Evolutionary conservation across 2,888 invertebrate genomes (phyloP).

Genomic region (Melieria omissa): DNA sequence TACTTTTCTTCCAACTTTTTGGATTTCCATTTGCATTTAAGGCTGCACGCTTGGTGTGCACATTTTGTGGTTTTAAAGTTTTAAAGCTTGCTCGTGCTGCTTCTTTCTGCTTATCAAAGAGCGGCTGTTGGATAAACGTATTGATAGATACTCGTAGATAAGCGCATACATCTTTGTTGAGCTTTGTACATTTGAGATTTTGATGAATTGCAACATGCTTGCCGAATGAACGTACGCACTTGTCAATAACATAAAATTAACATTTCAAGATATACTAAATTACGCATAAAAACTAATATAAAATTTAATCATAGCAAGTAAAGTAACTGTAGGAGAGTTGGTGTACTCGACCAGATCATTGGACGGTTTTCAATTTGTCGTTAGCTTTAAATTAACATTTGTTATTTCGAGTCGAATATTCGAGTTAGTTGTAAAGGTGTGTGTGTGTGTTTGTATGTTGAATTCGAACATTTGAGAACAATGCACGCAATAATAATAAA

Average conservation of each 20-base stretch:
- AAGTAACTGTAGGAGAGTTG: background rate
- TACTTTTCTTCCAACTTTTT: background rate
- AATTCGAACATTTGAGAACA: background rate
- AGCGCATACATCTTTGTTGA: background rate
- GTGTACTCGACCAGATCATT: slow-evolving; percentile 1
- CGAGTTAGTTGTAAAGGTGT: too few species aligned
- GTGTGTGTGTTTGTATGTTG: too few species aligned
- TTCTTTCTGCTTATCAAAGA: background rate
- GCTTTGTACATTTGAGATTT: slow-evolving; percentile 8
- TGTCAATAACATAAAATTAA: background rate
- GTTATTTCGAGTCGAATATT: background rate
- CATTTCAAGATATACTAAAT: too few species aligned
- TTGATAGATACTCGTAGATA: background rate
- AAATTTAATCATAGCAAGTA: background rate
- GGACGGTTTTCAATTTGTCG: slow-evolving; percentile 1
- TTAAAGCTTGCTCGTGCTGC: background rate
- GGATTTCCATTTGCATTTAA: background rate
- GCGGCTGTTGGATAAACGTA: background rate
- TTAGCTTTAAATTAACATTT: background rate
- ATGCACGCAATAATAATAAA: background rate
- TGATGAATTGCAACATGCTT: background rate
- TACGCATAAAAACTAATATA: background rate
- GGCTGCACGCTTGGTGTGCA: background rate
- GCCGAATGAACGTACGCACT: background rate
- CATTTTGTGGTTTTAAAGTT: background rate